phyloP scores from a whole-genome alignment of 1,140 invertebrate species.

The Apis mellifera region Amel_HAv3.1 CM009937.2:8604501-8605000 shows the following conservation, averaged over 20 bases:
- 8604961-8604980: neutral
- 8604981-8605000: neutral
- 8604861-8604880: no score
- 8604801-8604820: neutral
- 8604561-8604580: neutral
- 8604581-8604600: neutral
- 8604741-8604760: neutral
- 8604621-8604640: neutral
- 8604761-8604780: neutral
- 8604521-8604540: neutral
- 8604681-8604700: neutral
- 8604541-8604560: neutral
- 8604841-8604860: neutral
- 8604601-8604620: no score
- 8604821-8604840: neutral
- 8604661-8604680: neutral
- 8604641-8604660: neutral
- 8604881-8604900: neutral
- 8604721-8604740: no score
- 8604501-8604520: neutral
- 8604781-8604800: slow-evolving; percentile 2
- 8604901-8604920: neutral
- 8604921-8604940: neutral
- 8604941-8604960: neutral
- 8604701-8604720: neutral